These are phyloP conservation scores for Alligator sinensis DNA, from an alignment of 2,113 vertebrate species.

Conservation along the genomic window DNA sequence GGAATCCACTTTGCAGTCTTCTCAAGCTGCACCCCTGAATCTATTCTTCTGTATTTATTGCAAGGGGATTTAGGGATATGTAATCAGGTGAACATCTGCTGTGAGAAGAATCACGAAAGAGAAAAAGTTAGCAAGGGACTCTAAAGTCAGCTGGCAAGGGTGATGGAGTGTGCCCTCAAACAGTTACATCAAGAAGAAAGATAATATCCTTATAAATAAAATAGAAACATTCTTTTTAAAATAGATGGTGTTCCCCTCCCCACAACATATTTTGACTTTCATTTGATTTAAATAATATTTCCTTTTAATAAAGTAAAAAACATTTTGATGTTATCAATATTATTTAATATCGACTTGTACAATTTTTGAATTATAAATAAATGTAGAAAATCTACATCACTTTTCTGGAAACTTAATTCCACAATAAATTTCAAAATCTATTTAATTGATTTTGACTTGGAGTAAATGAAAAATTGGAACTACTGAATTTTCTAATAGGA, in stretches of 20 bases:
- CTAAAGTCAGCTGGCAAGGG: neutral
- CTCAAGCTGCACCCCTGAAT: neutral
- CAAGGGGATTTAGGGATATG: neutral
- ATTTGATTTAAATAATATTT: too few species aligned
- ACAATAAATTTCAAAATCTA: neutral
- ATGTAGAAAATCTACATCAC: too few species aligned
- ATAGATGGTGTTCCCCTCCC: too few species aligned
- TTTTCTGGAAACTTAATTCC: neutral
- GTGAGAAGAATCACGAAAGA: neutral
- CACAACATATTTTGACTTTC: too few species aligned
- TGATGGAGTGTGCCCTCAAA: neutral
- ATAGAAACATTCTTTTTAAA: neutral
- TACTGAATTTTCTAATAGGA: neutral
- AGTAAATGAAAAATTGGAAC: neutral
- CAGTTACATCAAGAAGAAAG: neutral
- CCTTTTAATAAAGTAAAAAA: too few species aligned
- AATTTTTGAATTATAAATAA: too few species aligned
- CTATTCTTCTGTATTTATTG: neutral
- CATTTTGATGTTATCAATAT: too few species aligned
- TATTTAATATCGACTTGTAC: too few species aligned
- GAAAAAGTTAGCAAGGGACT: neutral
- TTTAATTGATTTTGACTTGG: neutral
- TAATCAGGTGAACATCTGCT: neutral
- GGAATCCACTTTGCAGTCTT: neutral
- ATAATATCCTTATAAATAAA: neutral